Evolutionary conservation across 1,140 invertebrate genomes (phyloP).

Genomic region (Trypoxylus dichotomus): DNA sequence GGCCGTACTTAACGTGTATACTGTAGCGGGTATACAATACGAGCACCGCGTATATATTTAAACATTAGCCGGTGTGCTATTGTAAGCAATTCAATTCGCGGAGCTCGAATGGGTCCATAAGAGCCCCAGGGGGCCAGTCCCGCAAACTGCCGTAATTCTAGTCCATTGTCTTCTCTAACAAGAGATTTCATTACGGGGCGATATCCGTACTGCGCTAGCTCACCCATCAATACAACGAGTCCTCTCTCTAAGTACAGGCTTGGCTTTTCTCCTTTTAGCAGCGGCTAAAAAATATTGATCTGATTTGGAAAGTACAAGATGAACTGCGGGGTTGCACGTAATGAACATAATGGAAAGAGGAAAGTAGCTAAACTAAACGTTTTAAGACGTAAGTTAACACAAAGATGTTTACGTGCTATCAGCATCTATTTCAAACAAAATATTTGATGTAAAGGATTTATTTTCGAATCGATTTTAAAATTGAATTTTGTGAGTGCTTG

Average conservation of each 20-base stretch:
- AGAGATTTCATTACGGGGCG: slow-evolving; percentile 28
- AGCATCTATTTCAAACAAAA: no score
- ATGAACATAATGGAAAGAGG: neutral
- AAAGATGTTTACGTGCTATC: no score
- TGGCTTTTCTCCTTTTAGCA: neutral
- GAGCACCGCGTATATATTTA: neutral
- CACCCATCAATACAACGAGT: neutral
- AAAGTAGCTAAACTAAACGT: no score
- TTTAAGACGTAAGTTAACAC: no score
- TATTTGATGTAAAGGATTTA: no score
- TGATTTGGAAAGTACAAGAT: neutral
- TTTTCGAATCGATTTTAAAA: no score
- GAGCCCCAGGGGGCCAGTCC: slow-evolving; percentile 27
- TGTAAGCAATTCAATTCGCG: slow-evolving; percentile 26
- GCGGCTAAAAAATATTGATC: neutral
- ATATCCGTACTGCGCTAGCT: neutral
- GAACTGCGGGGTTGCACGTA: neutral
- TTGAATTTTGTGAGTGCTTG: no score
- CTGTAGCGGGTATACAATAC: neutral
- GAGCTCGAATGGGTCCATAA: slow-evolving; percentile 24
- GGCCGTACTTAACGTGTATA: neutral
- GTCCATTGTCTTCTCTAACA: slow-evolving; percentile 28
- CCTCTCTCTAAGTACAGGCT: neutral
- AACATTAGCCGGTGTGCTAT: slow-evolving; percentile 29
- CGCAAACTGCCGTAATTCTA: slow-evolving; percentile 29